Evolutionary conservation across 2,113 vertebrate genomes (phyloP).

Genomic region (Sardina pilchardus): DNA sequence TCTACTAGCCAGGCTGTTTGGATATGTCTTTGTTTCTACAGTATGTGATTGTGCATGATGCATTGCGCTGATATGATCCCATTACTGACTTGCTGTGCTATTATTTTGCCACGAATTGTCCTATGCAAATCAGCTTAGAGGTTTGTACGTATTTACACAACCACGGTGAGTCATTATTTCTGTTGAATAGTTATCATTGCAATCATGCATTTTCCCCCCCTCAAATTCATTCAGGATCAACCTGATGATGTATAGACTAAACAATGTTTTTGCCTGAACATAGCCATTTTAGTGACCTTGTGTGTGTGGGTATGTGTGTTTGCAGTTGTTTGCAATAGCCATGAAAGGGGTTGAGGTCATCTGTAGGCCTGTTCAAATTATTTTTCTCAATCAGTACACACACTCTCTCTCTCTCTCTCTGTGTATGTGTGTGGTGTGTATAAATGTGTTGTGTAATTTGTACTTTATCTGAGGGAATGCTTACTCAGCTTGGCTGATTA

Average conservation of each 20-base stretch:
- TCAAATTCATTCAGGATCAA: neutral
- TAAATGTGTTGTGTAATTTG: constrained; percentile 11
- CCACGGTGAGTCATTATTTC: neutral
- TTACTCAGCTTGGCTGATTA: constrained; percentile 12
- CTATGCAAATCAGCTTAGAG: too few relatives aligned
- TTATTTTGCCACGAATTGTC: too few relatives aligned
- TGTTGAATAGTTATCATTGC: neutral
- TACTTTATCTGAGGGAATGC: neutral
- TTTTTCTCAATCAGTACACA: neutral
- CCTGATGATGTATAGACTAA: neutral
- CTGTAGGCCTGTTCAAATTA: neutral
- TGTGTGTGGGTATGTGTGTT: neutral
- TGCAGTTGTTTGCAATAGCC: neutral
- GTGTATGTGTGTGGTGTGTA: neutral
- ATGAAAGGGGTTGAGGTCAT: neutral
- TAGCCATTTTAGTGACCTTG: neutral
- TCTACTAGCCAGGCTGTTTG: neutral
- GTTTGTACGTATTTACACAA: neutral
- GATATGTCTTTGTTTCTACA: neutral
- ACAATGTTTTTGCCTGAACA: neutral
- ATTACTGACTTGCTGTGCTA: too few relatives aligned
- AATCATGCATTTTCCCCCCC: too few relatives aligned
- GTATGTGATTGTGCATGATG: too few relatives aligned
- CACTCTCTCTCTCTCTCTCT: too few relatives aligned
- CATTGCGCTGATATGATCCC: too few relatives aligned